phyloP scores from a whole-genome alignment of 2,888 invertebrate genomes.

The Carterocephalus palaemon region DNA sequence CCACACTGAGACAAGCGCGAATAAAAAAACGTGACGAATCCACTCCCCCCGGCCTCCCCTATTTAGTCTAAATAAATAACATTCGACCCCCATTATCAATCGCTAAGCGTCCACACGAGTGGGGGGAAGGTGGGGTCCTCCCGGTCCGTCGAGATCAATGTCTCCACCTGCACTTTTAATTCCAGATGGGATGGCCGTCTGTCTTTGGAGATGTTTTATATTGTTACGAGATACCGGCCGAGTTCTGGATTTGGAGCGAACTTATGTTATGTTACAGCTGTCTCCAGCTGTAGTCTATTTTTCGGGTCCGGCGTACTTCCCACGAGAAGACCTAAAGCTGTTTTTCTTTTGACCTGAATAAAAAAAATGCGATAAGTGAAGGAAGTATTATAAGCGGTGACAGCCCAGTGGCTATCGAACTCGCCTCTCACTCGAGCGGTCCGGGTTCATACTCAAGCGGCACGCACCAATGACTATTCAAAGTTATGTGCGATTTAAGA shows the following conservation, averaged over 20 bases:
- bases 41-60: constrained; percentile 19
- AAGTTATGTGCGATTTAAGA: no score
- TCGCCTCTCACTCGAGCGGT: no score
- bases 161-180: constrained; percentile 77
- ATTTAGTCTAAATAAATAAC: constrained; percentile 35
- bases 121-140: constrained; percentile 44
- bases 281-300: background rate
- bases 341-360: no score
- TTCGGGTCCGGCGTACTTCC: background rate
- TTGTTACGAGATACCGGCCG: constrained; percentile 23
- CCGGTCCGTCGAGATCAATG: constrained; percentile 72
- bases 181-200: constrained; percentile 41
- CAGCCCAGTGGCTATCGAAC: no score
- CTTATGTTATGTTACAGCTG: background rate
- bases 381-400: no score
- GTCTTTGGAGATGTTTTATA: constrained; percentile 36
- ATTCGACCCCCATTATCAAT: constrained; percentile 58
- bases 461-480: no score
- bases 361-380: no score
- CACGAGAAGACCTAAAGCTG: no score
- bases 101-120: constrained; percentile 34
- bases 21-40: constrained; percentile 11
- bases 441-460: no score
- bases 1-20: constrained; percentile 1
- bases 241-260: constrained; percentile 1